Conservation (phyloP, 2,113 vertebrate species). For the Ptyas mucosa region DNA sequence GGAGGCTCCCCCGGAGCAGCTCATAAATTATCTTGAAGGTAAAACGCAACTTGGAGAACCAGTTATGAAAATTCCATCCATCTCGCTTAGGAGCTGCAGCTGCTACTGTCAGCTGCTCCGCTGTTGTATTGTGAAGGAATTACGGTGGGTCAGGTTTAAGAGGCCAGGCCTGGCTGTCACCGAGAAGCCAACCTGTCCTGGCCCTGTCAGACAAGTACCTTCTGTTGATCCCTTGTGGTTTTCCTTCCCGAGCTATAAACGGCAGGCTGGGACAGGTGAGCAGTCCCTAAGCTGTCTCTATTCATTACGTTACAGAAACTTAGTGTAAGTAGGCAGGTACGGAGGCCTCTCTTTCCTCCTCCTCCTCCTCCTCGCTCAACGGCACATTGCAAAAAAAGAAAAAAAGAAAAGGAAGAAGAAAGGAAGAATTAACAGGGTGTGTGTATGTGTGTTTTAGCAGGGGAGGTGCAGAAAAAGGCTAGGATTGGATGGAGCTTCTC, state of each 20-base stretch:
- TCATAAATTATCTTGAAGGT: conserved; percentile 99
- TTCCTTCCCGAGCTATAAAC: conserved; percentile 68
- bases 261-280: conserved; percentile 78
- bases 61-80: conserved; percentile 99
- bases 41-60: conserved; percentile 97
- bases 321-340: conserved; percentile 86
- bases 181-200: conserved; percentile 82
- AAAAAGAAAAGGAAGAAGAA: no score
- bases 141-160: conserved; percentile 81
- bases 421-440: neutral
- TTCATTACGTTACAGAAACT: conserved; percentile 92
- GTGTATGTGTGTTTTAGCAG: neutral
- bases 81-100: conserved; percentile 96
- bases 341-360: conserved; percentile 74
- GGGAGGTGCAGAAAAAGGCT: neutral
- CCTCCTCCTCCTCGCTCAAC: conserved; percentile 68
- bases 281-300: conserved; percentile 92
- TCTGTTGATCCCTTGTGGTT: conserved; percentile 78
- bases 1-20: conserved; percentile 85
- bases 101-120: conserved; percentile 92
- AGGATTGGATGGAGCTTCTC: neutral
- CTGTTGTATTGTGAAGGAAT: conserved; percentile 82
- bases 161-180: conserved; percentile 86
- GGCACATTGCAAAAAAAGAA: conserved; percentile 48
- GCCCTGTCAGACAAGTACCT: conserved; percentile 83